Evolutionary conservation across 2,113 vertebrate species (phyloP), one percentile per base, ranked within the genome.

Genomic region (Malaclemys terrapin): DNA sequence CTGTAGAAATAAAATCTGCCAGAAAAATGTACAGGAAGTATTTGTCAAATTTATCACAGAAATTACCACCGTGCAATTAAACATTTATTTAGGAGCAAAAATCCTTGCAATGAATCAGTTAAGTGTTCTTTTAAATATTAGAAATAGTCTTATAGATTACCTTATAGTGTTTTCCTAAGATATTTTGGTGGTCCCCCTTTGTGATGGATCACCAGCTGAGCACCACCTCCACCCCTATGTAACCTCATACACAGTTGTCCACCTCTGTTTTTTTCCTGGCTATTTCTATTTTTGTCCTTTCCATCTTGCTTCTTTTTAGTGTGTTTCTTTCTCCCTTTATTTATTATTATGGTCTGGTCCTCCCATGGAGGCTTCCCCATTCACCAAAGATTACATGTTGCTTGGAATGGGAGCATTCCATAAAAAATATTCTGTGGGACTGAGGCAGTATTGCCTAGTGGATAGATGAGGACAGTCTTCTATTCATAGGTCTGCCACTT

Each of bases 91-190:
- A 94, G 35, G 50, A 95, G 89, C 25, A 20, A 14, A 91, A 69
- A 42, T 85, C 22, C 81, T 57, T 89, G 59, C 8, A 50, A 87
- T n/a, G 85, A 94, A 87, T 45, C 89, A 29, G 83, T 81, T 38
- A 89, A 86, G 76, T 91, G 45, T 22, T 79, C 92, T 85, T 96
- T 85, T n/a, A 87, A 84, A 65, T 38, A 72, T 22, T 50, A 76
- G 5, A 5, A 84, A 78, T 10, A 45, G 3, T 20, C 13, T 86
- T 49, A 25, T 78, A 7, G 12, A 24, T 13, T 79, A 84, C 31
- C n/a, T 8, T 80, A 3, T 5, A 4, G 2, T 91, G 84, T 80
- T 86, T 84, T 10, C 82, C 45, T 27, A 91, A 91, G 20, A 16
- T 35, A 91, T 96, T 69, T 89, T 16, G 13, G 89, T 56, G 92